Conservation (phyloP, 2,888 invertebrate genomes). For the Microdon myrmicae region DNA sequence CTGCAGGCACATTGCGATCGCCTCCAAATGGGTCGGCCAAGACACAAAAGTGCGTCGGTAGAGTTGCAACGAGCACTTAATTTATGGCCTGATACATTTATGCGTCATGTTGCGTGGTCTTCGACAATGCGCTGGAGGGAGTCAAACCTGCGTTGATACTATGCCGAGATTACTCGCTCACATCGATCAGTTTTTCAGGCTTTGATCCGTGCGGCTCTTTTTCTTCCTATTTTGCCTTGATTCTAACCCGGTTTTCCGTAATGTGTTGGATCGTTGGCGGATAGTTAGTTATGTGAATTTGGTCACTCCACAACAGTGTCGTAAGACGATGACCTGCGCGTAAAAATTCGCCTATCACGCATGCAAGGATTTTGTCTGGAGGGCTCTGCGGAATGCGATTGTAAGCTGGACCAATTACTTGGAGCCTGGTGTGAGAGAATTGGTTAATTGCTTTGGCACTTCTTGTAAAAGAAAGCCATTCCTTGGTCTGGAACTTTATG, state of each 20-base stretch:
- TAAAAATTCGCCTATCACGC: conserved; percentile 38
- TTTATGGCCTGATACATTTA: conserved; percentile 34
- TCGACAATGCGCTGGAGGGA: conserved; percentile 22
- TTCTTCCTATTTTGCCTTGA: too few species aligned
- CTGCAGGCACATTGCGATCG: conserved; percentile 22
- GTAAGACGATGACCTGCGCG: conserved; percentile 38
- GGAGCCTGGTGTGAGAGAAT: conserved; percentile 28
- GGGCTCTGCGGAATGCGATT: background rate
- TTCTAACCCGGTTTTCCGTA: conserved; percentile 20
- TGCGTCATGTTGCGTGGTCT: conserved; percentile 32
- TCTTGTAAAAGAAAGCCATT: conserved; percentile 40
- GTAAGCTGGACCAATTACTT: conserved; percentile 5
- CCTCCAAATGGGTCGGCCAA: too few species aligned
- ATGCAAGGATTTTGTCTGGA: conserved; percentile 29
- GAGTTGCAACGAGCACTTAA: conserved; percentile 16
- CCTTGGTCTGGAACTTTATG: conserved; percentile 33
- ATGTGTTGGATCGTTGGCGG: conserved; percentile 39
- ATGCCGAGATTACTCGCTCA: conserved; percentile 42
- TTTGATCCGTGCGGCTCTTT: conserved; percentile 39
- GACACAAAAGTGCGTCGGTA: too few species aligned
- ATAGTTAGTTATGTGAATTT: conserved; percentile 28
- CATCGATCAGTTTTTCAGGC: conserved; percentile 50
- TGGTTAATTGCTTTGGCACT: conserved; percentile 45
- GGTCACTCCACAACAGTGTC: conserved; percentile 29
- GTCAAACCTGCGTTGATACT: conserved; percentile 42